Base-by-base conservation (phyloP, 1,140 invertebrate species). In the Drosophila pandora region DNA sequence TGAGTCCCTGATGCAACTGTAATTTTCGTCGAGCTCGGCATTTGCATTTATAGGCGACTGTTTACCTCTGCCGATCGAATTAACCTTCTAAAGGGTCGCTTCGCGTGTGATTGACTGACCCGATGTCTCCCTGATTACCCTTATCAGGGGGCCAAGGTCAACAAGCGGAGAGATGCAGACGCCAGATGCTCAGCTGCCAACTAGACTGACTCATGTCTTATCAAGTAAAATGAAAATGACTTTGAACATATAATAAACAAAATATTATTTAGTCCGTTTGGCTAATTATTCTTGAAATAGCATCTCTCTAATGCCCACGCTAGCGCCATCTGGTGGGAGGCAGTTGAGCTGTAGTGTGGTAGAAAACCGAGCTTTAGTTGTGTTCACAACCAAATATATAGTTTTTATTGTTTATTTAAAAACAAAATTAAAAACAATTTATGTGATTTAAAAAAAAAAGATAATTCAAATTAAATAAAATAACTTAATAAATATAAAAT, bases 41-140 rank as follows among this genome's bases (percentile, higher is more conserved):
- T 37, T 52, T 34, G 37, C 45, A 82, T 85, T 85, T 85, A 85
- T 87, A 85, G 61, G 37, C 5, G 5, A 6, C 22, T 34, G 10
- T 25, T 22, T 32, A n/a, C 5, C 28, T 48, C 4, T 12, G 13
- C 30, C n/a, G 32, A 56, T 43, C 6, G 25, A 52, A 50, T 55
- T 64, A 57, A 73, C 60, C 76, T 77, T 39, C 56, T 41, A 55
- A 55, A 7, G 28, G 58, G 64, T 74, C 55, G 13, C 45, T 17
- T 17, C 7, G 13, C 63, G 34, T 23, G 56, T 59, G 59, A 78
- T 57, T 71, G 60, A 76, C 55, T 76, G 60, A 34, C 47, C 30
- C 68, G 63, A 77, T 74, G 69, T 21, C 9, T 43, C 41, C 41
- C n/a, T 21, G n/a, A 43, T 37, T 37, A 37, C 12, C 13, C 68